Base-by-base conservation (phyloP, 2,888 invertebrate genomes). In the Ctenicera cuprea region DNA sequence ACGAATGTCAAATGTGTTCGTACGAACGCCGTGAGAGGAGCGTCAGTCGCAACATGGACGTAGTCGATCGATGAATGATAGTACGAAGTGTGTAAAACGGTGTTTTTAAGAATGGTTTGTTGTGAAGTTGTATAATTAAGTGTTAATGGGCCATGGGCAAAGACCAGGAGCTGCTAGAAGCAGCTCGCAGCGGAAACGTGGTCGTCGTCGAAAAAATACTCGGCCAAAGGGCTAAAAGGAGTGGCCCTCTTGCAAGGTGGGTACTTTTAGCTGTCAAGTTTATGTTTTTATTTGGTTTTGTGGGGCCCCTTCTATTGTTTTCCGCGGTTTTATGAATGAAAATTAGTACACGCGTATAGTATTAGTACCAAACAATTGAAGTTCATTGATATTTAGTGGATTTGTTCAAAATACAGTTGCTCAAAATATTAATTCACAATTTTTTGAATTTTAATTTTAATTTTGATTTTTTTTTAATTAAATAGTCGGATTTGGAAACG, bases 121-220 rank as follows among this genome's bases (percentile, higher is more conserved):
- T 82, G 73, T 81, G 83, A 83, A 82, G 83, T 82, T 82, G 82
- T 79, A 80, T 62, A 80, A 80, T 78, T 79, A 76, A 75, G 77
- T 81, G 80, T 79, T 88, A 88, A 88, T 76, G 76, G 89, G 88
- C 87, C 86, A 98, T 98, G 97, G 97, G 97, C 87, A 97, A 97
- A 89, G 97, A 98, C 89, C 96, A 97, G 89, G 97, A 98, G 89
- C 92, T 98, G 88, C 90, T 98, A 87, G 97, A 98, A 87, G 98
- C 97, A 82, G 96, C 97, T 81, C 93, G 97, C 84, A 95, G 93
- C 89, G 98, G 97, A 86, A 96, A 97, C 88, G 91, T 94, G 84
- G 90, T 92, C 81, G 92, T 94, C 83, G 95, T 97, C 80, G 97
- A 97, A 88, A 97, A 96, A 90, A 94, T 97, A 85, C 90, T 97